Evolutionary conservation across 2,888 invertebrate species (phyloP), one percentile per base, ranked within the genome.

Genomic region (Patella pellucida): DNA sequence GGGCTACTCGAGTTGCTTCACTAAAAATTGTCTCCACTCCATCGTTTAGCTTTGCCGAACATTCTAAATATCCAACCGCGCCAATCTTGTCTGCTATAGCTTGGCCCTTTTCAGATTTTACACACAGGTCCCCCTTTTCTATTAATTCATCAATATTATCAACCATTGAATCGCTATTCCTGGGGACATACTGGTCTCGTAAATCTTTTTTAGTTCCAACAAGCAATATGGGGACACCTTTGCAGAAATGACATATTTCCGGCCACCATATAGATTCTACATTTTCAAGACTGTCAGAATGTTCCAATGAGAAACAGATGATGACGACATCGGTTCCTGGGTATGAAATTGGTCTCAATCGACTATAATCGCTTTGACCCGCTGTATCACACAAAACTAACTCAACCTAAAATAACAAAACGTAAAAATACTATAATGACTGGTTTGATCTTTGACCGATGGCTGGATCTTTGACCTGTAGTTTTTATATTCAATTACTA

Each of bases 241-340:
- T 97, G 92, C 98, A 98, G 92, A 98, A 98, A 93, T 98, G 98
- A 77, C 31, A 52, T 15, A 77, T 73, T 93, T 98, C 98, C 73
- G 98, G 98, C 83, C 97, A 97, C 98, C 98, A 98, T 93, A 98
- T 98, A 93, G 98, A 97, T 83, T 97, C 96, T 92, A 98, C 97
- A 93, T 98, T 98, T 93, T 97, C 97, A 92, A 98, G 93, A 85
- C 97, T 97, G 92, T 98, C 97, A n/a, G 97, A 98, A 89, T 96
- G 97, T 92, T 98, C 98, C 90, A 98, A 97, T 85, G 97, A 97
- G 93, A 98, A 98, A 93, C 98, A 98, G 97, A 98, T 97, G 86
- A 98, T 93, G 89, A 98, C 97, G 80, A 98, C 98, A 92, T 98
- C 98, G 80, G 98, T 98, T 92, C 98, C 98, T 75, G 97, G 98